Percentiles rank a stretch among this genome's conserved stretches.
Conservation (phyloP, 2,888 invertebrate species). For the Lithophane socia region DNA sequence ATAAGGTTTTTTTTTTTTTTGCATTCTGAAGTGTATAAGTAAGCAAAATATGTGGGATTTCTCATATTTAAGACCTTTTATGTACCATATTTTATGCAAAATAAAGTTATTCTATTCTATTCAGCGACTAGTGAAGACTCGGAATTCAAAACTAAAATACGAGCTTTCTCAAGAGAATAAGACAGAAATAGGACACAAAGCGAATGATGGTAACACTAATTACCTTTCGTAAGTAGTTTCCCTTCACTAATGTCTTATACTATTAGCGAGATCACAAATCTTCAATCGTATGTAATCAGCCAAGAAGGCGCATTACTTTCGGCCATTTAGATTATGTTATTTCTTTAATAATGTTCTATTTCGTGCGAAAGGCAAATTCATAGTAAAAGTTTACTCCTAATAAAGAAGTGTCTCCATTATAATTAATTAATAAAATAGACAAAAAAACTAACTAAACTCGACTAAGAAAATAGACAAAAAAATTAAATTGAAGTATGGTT, state of each 20-base stretch:
- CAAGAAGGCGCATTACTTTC: not conserved
- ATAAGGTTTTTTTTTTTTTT: too few relatives aligned
- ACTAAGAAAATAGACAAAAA: conserved; percentile 2
- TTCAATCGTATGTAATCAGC: conserved; percentile 7
- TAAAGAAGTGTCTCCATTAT: not conserved
- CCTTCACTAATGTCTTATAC: conserved; percentile 7
- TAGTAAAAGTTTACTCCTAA: not conserved
- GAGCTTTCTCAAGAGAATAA: not conserved
- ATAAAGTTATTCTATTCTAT: too few relatives aligned
- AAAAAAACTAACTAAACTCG: not conserved
- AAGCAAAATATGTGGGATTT: too few relatives aligned
- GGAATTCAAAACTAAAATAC: not conserved
- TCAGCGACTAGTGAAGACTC: not conserved
- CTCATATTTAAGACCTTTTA: too few relatives aligned
- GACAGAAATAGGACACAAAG: conserved; percentile 2
- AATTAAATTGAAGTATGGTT: not conserved
- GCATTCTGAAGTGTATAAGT: too few relatives aligned
- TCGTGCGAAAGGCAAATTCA: not conserved
- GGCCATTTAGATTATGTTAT: not conserved
- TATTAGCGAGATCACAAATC: conserved; percentile 27
- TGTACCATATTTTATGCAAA: too few relatives aligned
- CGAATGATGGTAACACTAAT: conserved; percentile 23
- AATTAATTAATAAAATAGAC: conserved; percentile 8
- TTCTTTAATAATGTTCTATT: not conserved
- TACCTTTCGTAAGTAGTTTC: conserved; percentile 24